Evolutionary conservation across 2,113 vertebrate species (phyloP), one percentile per base, ranked within the genome.

Genomic region (Merops nubicus): DNA sequence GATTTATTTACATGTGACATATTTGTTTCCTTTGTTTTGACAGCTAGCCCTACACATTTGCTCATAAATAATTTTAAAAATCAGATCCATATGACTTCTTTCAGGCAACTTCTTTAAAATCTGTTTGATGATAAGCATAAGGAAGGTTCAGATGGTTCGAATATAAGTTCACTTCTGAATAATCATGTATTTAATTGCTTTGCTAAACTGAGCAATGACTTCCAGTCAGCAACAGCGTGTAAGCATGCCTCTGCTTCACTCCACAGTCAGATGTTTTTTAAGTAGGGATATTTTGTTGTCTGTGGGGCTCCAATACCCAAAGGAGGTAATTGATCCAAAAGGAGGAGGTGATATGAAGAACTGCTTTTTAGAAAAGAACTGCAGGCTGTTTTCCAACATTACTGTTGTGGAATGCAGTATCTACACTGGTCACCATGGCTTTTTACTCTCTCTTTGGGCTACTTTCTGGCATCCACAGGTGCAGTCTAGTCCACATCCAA

Each of bases 11-110:
- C 23, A 14, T 33, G 63, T 56, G 72, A n/a, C 77, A 40, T 67
- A n/a, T 74, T 92, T 89, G 68, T 86, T 89, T 80, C 87, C 50
- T 84, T 59, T 89, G 36, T 86, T 96, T 80, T 92, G 87, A 95
- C 84, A 96, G 42, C 36, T 84, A 94, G 54, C 76, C 87, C 54
- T 81, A 69, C 73, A 77, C 50, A 50, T 45, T 84, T 89, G 53
- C 50, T 84, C 3, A 5, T 69, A 86, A 96, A 89, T 94, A 92
- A 69, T 64, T 57, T 5, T 0, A 6, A 53, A 78, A 57, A 79
- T 12, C 68, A 56, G 34, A 53, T 73, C 72, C n/a, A 57, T 92
- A 65, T 74, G 79, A 96, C 48, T 89, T 88, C 65, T 75, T 79
- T 88, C 75, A 77, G 19, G 31, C 43, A 31, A 38, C 57, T 50